A percentile compares a stretch with the other conserved stretches of the same genome.
These are phyloP conservation scores for Drosophila subquinaria DNA, from an alignment of 2,888 invertebrate species.

Conservation along the genomic window DNA sequence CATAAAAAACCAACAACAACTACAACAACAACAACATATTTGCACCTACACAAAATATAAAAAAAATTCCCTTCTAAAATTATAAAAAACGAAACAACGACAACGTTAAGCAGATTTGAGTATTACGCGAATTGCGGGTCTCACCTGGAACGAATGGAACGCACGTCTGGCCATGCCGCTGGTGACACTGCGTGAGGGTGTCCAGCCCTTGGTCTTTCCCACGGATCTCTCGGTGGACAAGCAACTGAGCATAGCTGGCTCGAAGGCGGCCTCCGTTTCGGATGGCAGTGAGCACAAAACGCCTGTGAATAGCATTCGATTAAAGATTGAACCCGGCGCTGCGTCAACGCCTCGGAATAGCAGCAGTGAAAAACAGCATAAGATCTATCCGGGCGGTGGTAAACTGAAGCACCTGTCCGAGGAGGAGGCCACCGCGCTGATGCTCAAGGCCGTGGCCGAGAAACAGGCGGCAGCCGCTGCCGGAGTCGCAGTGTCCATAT, in stretches of 20 bases:
- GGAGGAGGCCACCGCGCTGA: conserved; percentile 81
- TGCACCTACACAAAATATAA: conserved; percentile 41
- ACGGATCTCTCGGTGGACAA: conserved; percentile 85
- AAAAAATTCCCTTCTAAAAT: conserved; percentile 26
- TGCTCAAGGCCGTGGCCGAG: conserved; percentile 82
- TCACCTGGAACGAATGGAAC: conserved; percentile 91
- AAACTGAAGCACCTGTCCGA: conserved; percentile 81
- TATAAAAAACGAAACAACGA: conserved; percentile 15
- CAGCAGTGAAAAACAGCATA: conserved; percentile 57
- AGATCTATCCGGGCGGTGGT: conserved; percentile 59
- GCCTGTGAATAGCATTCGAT: conserved; percentile 63
- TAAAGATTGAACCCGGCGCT: conserved; percentile 67
- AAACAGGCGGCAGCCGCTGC: conserved; percentile 71
- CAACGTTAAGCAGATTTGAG: conserved; percentile 88
- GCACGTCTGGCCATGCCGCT: conserved; percentile 91
- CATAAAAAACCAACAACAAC: conserved; percentile 28
- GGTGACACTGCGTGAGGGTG: conserved; percentile 88
- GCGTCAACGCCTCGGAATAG: conserved; percentile 65
- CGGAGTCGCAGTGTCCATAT: conserved; percentile 38
- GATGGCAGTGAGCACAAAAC: conserved; percentile 71
- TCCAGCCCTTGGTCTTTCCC: conserved; percentile 85
- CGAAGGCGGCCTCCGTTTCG: conserved; percentile 40
- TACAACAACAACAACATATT: conserved; percentile 39
- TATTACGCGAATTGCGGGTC: conserved; percentile 89
- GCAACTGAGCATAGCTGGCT: conserved; percentile 49